phyloP scores from a whole-genome alignment of 1,140 invertebrate genomes.

The Mercenaria mercenaria region DNA sequence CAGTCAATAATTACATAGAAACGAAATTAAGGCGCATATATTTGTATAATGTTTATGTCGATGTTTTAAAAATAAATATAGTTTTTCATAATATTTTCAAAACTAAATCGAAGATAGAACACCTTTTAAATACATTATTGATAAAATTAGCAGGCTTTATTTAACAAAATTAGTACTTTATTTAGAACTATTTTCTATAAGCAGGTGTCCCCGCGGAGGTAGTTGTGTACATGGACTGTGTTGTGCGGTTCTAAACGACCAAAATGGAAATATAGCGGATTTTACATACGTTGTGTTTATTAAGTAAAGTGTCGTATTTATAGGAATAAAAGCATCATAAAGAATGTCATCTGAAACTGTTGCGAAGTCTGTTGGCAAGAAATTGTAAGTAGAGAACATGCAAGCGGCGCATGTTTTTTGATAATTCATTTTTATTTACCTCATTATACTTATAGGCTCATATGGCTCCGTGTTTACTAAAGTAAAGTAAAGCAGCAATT shows the following conservation, averaged over 20 bases:
- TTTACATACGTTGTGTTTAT: background rate
- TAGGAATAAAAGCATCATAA: constrained; percentile 27
- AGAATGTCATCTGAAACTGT: constrained; percentile 73
- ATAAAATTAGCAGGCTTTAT: too few relatives aligned
- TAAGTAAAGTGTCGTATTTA: constrained; percentile 22
- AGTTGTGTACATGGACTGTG: constrained; percentile 64
- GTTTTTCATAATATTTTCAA: too few relatives aligned
- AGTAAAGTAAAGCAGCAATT: too few relatives aligned
- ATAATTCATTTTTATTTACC: too few relatives aligned
- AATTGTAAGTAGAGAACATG: constrained; percentile 68
- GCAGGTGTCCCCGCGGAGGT: constrained; percentile 47
- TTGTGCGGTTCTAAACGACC: constrained; percentile 56
- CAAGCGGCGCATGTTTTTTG: too few relatives aligned
- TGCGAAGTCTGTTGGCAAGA: constrained; percentile 73
- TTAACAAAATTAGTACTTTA: too few relatives aligned
- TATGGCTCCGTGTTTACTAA: too few relatives aligned
- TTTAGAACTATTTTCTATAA: constrained; percentile 41
- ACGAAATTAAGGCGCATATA: constrained; percentile 43
- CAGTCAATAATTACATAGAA: constrained; percentile 38
- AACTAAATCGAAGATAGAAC: too few relatives aligned
- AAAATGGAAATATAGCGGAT: constrained; percentile 19
- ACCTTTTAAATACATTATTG: too few relatives aligned
- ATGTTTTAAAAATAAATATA: too few relatives aligned
- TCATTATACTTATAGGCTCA: too few relatives aligned
- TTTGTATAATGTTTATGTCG: background rate